Evolutionary conservation across 1,140 invertebrate genomes (phyloP), one percentile per base, ranked within the genome.

Genomic region (Bactericera cockerelli): DNA sequence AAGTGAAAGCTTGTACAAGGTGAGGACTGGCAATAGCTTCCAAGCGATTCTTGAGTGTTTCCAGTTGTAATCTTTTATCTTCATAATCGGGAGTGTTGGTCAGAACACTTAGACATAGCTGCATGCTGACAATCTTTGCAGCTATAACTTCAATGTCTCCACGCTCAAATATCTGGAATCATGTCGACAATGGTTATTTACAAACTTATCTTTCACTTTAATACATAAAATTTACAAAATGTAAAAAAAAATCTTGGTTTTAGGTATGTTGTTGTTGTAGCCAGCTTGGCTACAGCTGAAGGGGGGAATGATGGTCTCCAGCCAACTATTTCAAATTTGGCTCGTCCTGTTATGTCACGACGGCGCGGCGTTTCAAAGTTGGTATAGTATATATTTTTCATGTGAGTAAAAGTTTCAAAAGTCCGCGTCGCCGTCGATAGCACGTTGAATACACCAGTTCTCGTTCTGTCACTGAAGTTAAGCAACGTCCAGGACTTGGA

Each of bases 1-100:
- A 74, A 1, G 82, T 86, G 65, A 95, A 87, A 1, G 89, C 87
- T 64, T 89, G 83, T 2, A 93, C 85, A 11, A 96, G 74, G 54
- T 81, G 78, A 4, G 90, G 87, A 70, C 86, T 93, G 1, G 88
- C 78, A 59, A 93, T 80, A 0, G 90, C 89, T 71, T 97, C 92
- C 3, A 96, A 69, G 26, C 89, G 75, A 72, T 93, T 94, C 71
- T 93, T 93, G 24, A 94, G 75, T 10, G 85, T 86, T 72, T 95
- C 91, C 19, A 97, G 70, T 65, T 92, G 88, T 2, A 87, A 71
- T 63, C 85, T 82, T 66, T 90, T 80, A 39, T 86, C 83, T 59
- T 83, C 81, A 69, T 89, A 92, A 68, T 94, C 90, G 0, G 83
- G 76, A 1, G 88, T 79, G 67, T 89, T 87, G n/a, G 81, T 79